These are phyloP conservation scores for Alauda arvensis DNA, from an alignment of 2,797 vertebrate species.

Conservation along the genomic window DNA sequence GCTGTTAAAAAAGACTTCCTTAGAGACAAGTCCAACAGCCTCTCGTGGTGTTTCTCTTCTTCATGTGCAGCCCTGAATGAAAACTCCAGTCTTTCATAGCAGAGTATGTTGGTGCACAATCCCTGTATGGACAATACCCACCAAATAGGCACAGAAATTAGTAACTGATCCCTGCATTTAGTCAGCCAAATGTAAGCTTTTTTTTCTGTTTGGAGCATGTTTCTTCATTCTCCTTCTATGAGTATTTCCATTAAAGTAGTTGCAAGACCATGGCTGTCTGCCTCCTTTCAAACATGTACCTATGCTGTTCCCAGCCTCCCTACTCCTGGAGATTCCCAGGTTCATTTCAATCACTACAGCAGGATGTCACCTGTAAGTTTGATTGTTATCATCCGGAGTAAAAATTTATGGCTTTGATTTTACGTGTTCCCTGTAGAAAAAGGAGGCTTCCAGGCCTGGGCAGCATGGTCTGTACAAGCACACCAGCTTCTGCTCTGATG, in stretches of 20 bases:
- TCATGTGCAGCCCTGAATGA: background rate
- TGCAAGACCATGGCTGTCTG: background rate
- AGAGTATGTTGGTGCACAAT: background rate
- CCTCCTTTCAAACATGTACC: background rate
- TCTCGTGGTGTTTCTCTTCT: background rate
- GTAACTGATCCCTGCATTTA: background rate
- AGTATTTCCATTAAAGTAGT: background rate
- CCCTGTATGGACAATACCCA: background rate
- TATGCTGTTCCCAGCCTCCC: background rate
- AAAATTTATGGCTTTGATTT: background rate
- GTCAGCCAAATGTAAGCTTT: background rate
- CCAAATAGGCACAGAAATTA: background rate
- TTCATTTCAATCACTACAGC: background rate
- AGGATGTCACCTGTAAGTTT: background rate
- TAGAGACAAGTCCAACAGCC: background rate
- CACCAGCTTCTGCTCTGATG: background rate
- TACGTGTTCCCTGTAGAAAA: background rate
- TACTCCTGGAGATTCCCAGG: background rate
- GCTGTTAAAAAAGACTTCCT: background rate
- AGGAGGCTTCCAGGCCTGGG: background rate
- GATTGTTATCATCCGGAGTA: background rate
- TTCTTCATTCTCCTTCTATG: background rate
- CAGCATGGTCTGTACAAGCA: background rate
- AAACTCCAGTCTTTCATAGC: background rate
- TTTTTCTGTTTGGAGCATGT: background rate